Conservation (phyloP, 2,888 invertebrate species). For the Operophtera brumata region DNA sequence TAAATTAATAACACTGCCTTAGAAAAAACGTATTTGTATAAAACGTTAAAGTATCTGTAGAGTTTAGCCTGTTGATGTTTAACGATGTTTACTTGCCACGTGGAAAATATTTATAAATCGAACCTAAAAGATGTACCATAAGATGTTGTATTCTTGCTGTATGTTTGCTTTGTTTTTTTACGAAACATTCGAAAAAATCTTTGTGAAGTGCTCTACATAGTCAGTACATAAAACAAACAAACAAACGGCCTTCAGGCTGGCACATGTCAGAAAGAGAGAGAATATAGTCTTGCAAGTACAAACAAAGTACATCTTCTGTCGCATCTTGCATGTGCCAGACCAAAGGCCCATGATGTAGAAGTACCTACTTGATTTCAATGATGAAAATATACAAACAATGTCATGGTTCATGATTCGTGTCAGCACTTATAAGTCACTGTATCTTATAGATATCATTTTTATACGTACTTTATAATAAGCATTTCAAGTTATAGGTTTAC, state of each 20-base stretch:
- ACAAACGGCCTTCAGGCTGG: not conserved
- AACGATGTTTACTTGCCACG: slow-evolving; percentile 26
- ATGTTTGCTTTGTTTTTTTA: slow-evolving; percentile 2
- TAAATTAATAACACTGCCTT: slow-evolving; percentile 58
- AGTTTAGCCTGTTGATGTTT: slow-evolving; percentile 31
- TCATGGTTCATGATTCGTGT: too few relatives aligned
- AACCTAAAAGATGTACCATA: slow-evolving; percentile 3
- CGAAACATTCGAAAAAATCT: not conserved
- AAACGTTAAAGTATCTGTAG: slow-evolving; percentile 31
- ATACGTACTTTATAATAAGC: slow-evolving; percentile 15
- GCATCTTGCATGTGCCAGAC: too few relatives aligned
- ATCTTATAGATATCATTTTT: slow-evolving; percentile 13
- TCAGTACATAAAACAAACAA: too few relatives aligned
- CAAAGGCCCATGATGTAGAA: too few relatives aligned
- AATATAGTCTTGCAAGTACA: too few relatives aligned
- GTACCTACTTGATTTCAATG: too few relatives aligned
- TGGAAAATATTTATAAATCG: slow-evolving; percentile 5
- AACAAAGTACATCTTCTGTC: too few relatives aligned
- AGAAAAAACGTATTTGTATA: slow-evolving; percentile 47
- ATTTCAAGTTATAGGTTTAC: slow-evolving; percentile 8
- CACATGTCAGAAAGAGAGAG: not conserved
- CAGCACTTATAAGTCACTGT: not conserved
- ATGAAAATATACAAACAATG: too few relatives aligned
- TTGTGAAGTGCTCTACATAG: not conserved
- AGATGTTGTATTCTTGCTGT: too few relatives aligned